Evolutionary conservation across 2,113 vertebrate genomes (phyloP), one percentile per base, ranked within the genome.

Genomic region (Lathamus discolor): DNA sequence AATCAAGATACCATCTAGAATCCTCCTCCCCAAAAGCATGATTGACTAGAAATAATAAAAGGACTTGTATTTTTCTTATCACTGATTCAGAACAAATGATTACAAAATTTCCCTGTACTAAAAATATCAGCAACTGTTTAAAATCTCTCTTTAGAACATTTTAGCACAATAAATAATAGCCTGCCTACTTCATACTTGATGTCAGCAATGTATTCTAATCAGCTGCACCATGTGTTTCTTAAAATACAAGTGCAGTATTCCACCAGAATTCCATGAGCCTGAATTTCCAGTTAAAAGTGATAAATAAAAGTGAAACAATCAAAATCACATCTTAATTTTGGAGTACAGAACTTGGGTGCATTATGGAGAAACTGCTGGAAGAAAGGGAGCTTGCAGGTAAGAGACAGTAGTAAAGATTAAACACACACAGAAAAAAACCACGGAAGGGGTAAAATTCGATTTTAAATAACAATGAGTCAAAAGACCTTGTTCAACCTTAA

Each of bases 71-170:
- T 72, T 83, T 41, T 17, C 6, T 55, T 63, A 75, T 52, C 27
- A 29, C 8, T 62, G 41, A 69, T 74, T 52, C 49, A 70, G 49
- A 96, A 77, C 19, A 88, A 93, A 86, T 10, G 2, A 85, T 83
- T 79, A 74, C 28, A 92, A 74, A 59, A 93, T 28, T 37, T 67
- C 33, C n/a, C 16, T 27, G 29, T 35, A 41, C 54, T 86, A 92
- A 90, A 92, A 95, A 62, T 91, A 84, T 2, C 84, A 80, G 17
- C 17, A 77, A 81, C 43, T 86, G 16, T 54, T 86, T 48, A 62
- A 96, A 88, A 62, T 77, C 46, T 37, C 31, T 73, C 43, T 43
- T 79, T 19, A 77, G 41, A 88, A 67, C 17, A 63, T 54, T 92
- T 25, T 43, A 90, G 86, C 6, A 11, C 28, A 66, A 66, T 49